Base-by-base conservation (phyloP, 1,140 invertebrate species). In the Drosophila mauritiana region DNA sequence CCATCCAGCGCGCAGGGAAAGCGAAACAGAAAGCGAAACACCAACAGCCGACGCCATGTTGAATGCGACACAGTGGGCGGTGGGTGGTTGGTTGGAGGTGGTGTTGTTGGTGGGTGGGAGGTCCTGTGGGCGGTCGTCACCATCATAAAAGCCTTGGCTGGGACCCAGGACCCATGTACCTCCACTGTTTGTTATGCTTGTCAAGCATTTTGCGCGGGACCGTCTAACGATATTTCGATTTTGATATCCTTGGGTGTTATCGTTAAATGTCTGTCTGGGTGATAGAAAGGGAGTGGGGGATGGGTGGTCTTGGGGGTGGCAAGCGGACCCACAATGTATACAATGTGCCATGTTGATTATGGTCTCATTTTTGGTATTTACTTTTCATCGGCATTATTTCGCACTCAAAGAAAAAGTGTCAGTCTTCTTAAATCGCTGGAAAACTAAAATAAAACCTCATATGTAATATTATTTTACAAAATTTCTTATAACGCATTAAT, bases 221-320 rank as follows among this genome's bases (percentile, higher is more conserved):
- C 65, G 79, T 80, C 76, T 79, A 79, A 82, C 74, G 81, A 82
- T 85, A 86, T 90, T 78, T 85, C 78, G 78, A 83, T 90, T 90
- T 86, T 86, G 86, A 86, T 90, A 90, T 90, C 86, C 80, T 90
- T 90, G 81, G 86, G 65, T 85, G 79, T 79, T 85, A 90, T 90
- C 86, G 82, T 90, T 90, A 82, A 90, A 85, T 85, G 81, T 81
- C 78, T 90, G 85, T 68, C 52, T 80, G 49, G 46, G 25, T 52
- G 62, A 31, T 56, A 22, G 17, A 34, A 15, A n/a, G 25, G 17
- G 22, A 39, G 25, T 36, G 25, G 13, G 15, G 36, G 17, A 39
- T n/a, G 52, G 27, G 27, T 12, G 52, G 2, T 10, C 1, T 7
- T 22, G 56, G 40, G 48, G 20, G n/a, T 31, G 15, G 49, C 49